These are phyloP conservation scores for Bursaphelenchus mucronatus DNA, from an alignment of 1,140 invertebrate species.

Conservation along the genomic window DNA sequence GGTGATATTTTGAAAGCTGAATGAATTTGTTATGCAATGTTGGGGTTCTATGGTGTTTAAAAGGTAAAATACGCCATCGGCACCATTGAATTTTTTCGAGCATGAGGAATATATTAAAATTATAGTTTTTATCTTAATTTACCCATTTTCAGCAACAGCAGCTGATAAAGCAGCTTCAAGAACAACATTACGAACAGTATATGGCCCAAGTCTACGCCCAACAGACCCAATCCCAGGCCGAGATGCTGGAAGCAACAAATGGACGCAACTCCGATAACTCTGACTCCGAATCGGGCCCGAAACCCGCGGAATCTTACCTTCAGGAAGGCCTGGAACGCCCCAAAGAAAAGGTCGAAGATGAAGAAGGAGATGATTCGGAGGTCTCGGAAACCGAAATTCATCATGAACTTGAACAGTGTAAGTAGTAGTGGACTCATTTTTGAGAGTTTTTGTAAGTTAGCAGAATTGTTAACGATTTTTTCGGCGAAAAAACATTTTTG, in stretches of 20 bases:
- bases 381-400: slow-evolving; percentile 37
- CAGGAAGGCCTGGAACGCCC: slow-evolving; percentile 38
- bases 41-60: no score
- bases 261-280: slow-evolving; percentile 4
- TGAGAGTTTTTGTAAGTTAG: background rate
- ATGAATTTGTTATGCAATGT: no score
- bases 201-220: slow-evolving; percentile 51
- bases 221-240: slow-evolving; percentile 42
- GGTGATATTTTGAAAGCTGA: no score
- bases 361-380: slow-evolving; percentile 30
- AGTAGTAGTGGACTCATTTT: slow-evolving; percentile 12
- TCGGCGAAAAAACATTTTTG: background rate
- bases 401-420: slow-evolving; percentile 27
- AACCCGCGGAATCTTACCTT: slow-evolving; percentile 33
- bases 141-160: slow-evolving; percentile 44
- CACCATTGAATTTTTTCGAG: no score
- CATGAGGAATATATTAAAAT: no score
- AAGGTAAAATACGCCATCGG: no score
- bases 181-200: slow-evolving; percentile 49
- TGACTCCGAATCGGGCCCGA: slow-evolving; percentile 41
- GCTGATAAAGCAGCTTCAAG: slow-evolving; percentile 47
- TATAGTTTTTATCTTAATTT: background rate
- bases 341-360: slow-evolving; percentile 40
- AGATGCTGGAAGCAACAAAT: slow-evolving; percentile 20
- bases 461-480: background rate